Evolutionary conservation across 2,113 vertebrate species (phyloP), one percentile per base, ranked within the genome.

Genomic region (Oncorhynchus keta): DNA sequence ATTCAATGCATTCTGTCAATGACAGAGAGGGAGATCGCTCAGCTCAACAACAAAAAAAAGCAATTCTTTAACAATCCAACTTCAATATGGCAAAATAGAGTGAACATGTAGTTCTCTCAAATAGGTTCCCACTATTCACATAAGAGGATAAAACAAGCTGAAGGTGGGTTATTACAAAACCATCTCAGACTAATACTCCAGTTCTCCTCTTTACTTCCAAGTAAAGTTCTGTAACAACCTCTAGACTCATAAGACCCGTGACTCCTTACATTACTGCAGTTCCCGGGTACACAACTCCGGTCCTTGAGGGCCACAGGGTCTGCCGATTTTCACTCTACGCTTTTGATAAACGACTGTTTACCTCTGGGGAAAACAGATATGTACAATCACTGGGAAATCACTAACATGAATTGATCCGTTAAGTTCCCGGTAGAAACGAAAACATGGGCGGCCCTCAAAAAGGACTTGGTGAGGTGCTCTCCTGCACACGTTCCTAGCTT

Each of bases 1-100:
- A 80, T 83, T 77, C 73, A 80, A 39, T 64, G 39, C 69, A 61
- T 75, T 79, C 80, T 81, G 77, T 74, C 62, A 69, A 77, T 26
- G 65, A 45, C 9, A 45, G 39, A 45, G 39, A 45, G 39, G 11
- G 39, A 45, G 39, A 32, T 12, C 18, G 26, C n/a, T 67, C 26
- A 32, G 26, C 24, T 66, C 59, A 61, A n/a, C 28, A 61, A 84
- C 66, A 61, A n/a, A n/a, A 61, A 84, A 66, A 66, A 82, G 13
- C 71, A 79, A 72, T 73, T 71, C 57, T 78, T 72, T 73, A 85
- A 67, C 22, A 74, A 51, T 67, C 75, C 80, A 76, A 72, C 77
- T 68, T 67, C 65, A 83, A 80, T 67, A 65, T 74, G 70, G 70
- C 74, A 49, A 51, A 62, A 22, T 68, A 62, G 65, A 73, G 73